Evolutionary conservation across 2,888 invertebrate species (phyloP), one percentile per base, ranked within the genome.

Genomic region (Parnassius smintheus): DNA sequence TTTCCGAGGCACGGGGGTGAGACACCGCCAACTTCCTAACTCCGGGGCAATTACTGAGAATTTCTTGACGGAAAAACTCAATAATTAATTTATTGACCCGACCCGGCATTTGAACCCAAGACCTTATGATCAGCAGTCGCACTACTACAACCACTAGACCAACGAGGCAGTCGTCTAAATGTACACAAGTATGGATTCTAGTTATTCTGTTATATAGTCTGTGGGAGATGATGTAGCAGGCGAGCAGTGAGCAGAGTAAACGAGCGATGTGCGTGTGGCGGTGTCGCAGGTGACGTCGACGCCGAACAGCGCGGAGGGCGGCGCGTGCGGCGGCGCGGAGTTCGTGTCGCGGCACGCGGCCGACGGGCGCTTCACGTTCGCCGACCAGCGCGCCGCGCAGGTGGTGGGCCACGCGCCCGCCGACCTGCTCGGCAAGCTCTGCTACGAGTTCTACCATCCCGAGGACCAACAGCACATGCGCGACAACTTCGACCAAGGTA

Each of bases 341-440:
- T 99, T 99, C 85, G 98, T 99, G 75, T 98, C 99, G 55, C 95
- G 99, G 51, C 98, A 99, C 92, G 96, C 97, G 55, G 95, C 96
- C 78, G 99, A 99, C 83, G 99, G 99, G 18, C 99, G 98, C 82
- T 98, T 99, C 88, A 98, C 99, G 59, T 99, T 99, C 91, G 98
- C 99, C 61, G 99, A 99, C 91, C 99, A 99, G 86, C 95, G 98
- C 76, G 98, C 98, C 57, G 95, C 97, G 71, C 95, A 95, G 72
- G 94, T 99, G 68, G 92, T 99, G 61, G 98, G 98, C 13, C 98
- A 98, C 86, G 96, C 97, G 62, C 98, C 99, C 10, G 96, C 97
- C 4, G 99, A 99, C 85, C 93, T 99, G 68, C 93, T 99, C 65
- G 98, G 98, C 63, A 98, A 99, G 85, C 96, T 96, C 63, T 98